Percentiles rank a stretch among this genome's conserved stretches.
Evolutionary conservation across 2,797 vertebrate species (phyloP).

Genomic region (Nannoperca obscura): DNA sequence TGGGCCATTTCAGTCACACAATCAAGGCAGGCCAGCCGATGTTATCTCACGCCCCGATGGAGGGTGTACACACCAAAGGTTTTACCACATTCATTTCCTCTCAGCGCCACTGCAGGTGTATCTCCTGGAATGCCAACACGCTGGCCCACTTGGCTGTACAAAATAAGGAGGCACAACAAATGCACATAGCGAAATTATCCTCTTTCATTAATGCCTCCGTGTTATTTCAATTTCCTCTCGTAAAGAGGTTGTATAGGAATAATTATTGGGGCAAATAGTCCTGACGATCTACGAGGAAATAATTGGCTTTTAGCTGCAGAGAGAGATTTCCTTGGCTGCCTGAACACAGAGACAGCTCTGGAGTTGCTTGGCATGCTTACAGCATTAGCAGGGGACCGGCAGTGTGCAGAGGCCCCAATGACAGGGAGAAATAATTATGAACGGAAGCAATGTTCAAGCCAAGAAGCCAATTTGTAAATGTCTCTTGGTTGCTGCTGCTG

Average conservation of each 20-base stretch:
- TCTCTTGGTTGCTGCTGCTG: conserved; percentile 67
- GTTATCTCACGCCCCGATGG: conserved; percentile 25
- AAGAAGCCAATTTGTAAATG: conserved; percentile 86
- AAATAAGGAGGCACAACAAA: conserved; percentile 48
- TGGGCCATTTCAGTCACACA: conserved; percentile 12
- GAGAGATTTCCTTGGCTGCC: conserved; percentile 79
- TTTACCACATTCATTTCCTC: conserved; percentile 53
- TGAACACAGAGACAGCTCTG: conserved; percentile 69
- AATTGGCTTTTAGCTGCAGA: conserved; percentile 85
- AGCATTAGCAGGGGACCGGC: conserved; percentile 80
- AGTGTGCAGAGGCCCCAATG: conserved; percentile 81
- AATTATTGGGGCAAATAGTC: conserved; percentile 82
- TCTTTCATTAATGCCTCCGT: conserved; percentile 71
- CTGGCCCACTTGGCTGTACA: conserved; percentile 34
- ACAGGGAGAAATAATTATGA: conserved; percentile 86
- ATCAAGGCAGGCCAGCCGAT: conserved; percentile 32
- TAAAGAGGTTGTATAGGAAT: conserved; percentile 77
- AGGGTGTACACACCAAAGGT: conserved; percentile 24
- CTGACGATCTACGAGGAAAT: conserved; percentile 81
- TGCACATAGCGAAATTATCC: conserved; percentile 56
- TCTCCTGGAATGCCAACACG: conserved; percentile 33
- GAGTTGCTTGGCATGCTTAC: conserved; percentile 80
- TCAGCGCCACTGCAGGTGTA: conserved; percentile 49
- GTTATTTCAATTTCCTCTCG: conserved; percentile 79
- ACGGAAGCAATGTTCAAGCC: conserved; percentile 81